Conservation (phyloP, 2,888 invertebrate genomes). For the Rutpela maculata region DNA sequence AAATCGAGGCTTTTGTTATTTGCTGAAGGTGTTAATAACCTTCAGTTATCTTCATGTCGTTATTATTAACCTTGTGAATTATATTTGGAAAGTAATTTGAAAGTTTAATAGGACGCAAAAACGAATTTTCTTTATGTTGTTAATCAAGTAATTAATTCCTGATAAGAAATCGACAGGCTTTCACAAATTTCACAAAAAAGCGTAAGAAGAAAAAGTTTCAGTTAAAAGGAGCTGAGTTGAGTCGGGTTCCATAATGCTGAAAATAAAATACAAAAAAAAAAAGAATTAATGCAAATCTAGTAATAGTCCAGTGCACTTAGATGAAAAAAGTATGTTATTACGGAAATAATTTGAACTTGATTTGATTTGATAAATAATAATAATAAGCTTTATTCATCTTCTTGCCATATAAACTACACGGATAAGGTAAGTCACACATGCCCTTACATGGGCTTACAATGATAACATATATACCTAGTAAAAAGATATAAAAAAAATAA, state of each 20-base stretch:
- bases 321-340: no score
- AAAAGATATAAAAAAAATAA: no score
- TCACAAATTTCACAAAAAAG: neutral
- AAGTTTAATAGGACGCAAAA: neutral
- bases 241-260: neutral
- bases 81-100: neutral
- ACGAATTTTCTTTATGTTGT: neutral
- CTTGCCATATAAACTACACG: no score
- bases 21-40: slow-evolving; percentile 28
- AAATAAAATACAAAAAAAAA: no score
- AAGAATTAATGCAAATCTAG: no score
- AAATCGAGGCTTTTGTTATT: slow-evolving; percentile 29
- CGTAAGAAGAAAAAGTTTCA: neutral
- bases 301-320: no score
- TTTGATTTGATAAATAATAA: no score
- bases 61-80: slow-evolving; percentile 11
- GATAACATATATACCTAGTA: no score
- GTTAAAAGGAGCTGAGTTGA: neutral
- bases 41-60: slow-evolving; percentile 7
- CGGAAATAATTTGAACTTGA: no score
- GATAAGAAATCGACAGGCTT: neutral
- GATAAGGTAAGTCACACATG: no score
- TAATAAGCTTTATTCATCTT: no score
- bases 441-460: no score
- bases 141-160: neutral